phyloP scores from a whole-genome alignment of 2,888 invertebrate genomes.

The Tethea ocularis region DNA sequence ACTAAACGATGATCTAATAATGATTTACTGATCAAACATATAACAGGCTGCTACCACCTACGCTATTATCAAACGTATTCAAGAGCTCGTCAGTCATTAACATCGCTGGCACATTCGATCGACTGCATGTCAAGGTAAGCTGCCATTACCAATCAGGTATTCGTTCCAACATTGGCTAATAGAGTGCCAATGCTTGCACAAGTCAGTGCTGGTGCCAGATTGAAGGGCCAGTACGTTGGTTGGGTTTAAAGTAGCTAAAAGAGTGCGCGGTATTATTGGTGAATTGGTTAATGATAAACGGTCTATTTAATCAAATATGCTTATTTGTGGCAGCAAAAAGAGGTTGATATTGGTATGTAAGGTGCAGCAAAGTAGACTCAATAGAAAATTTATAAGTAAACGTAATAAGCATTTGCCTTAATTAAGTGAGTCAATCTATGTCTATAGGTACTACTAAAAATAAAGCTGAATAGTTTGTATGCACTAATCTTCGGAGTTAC shows the following conservation, averaged over 20 bases:
- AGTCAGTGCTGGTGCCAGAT: background rate
- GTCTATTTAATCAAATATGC: too few relatives aligned
- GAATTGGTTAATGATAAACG: too few relatives aligned
- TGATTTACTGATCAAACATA: background rate
- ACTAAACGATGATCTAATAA: background rate
- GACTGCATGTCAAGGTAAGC: constrained; percentile 31
- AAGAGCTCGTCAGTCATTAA: constrained; percentile 14
- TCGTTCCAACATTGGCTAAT: constrained; percentile 25
- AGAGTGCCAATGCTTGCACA: constrained; percentile 9
- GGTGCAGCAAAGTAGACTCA: too few relatives aligned
- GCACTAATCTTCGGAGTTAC: too few relatives aligned
- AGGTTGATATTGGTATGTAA: too few relatives aligned
- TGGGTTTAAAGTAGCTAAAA: background rate
- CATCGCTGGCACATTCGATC: constrained; percentile 13
- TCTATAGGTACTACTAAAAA: too few relatives aligned
- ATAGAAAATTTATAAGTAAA: too few relatives aligned
- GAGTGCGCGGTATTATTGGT: too few relatives aligned
- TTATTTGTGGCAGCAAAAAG: too few relatives aligned
- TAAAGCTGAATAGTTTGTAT: too few relatives aligned
- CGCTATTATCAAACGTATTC: constrained; percentile 15
- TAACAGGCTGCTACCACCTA: background rate
- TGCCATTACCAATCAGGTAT: constrained; percentile 23
- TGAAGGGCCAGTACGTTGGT: background rate
- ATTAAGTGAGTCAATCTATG: too few relatives aligned
- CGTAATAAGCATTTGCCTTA: too few relatives aligned